These are phyloP conservation scores for Thunnus albacares DNA, from an alignment of 2,797 vertebrate species.

Conservation along the genomic window DNA sequence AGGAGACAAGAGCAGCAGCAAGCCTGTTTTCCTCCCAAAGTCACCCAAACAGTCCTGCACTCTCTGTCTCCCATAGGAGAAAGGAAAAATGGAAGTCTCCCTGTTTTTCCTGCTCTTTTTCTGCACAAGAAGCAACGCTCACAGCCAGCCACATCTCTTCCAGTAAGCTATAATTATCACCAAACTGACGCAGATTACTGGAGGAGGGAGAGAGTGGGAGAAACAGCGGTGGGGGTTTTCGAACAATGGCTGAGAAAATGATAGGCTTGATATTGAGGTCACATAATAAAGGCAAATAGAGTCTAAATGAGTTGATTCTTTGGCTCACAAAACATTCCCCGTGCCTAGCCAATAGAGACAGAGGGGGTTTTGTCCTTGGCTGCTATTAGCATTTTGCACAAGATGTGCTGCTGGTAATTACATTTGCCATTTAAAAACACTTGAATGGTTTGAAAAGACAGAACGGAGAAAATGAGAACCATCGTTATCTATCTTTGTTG, in stretches of 20 bases:
- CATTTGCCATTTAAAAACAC: constrained; percentile 47
- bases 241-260: constrained; percentile 71
- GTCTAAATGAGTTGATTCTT: constrained; percentile 68
- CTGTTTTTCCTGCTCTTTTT: constrained; percentile 51
- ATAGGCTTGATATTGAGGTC: constrained; percentile 72
- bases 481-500: constrained; percentile 33
- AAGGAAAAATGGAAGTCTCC: constrained; percentile 52
- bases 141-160: constrained; percentile 67
- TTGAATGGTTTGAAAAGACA: constrained; percentile 48
- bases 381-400: constrained; percentile 52
- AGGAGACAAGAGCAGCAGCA: constrained; percentile 23
- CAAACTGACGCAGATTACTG: constrained; percentile 72
- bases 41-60: constrained; percentile 41
- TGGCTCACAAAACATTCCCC: constrained; percentile 37
- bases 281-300: constrained; percentile 66
- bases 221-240: constrained; percentile 35
- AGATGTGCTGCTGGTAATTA: constrained; percentile 62
- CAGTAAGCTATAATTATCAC: constrained; percentile 79
- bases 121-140: constrained; percentile 48
- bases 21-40: constrained; percentile 20
- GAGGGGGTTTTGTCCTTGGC: constrained; percentile 49
- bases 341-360: constrained; percentile 30
- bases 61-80: constrained; percentile 39
- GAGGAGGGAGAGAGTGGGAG: constrained; percentile 52
- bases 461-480: constrained; percentile 25